Conservation (phyloP, 1,140 invertebrate genomes). For the Dendroctonus valens region DNA sequence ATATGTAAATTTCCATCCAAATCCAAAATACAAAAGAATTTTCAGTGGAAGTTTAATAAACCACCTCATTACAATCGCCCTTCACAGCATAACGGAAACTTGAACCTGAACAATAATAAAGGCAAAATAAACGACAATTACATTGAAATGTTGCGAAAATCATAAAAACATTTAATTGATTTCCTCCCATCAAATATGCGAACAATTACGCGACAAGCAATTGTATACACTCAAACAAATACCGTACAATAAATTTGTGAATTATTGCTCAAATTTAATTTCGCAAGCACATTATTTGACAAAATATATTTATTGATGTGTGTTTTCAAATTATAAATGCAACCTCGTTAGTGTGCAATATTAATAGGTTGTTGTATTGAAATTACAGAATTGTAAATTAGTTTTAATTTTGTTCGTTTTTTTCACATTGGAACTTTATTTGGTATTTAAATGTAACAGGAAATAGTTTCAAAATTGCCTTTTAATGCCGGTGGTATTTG, state of each 20-base stretch:
- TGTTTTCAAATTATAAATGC: conserved; percentile 7
- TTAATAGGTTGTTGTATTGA: conserved; percentile 12
- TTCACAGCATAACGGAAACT: too few species aligned
- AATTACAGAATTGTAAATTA: not conserved
- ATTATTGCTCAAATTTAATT: conserved; percentile 7
- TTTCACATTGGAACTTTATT: too few species aligned
- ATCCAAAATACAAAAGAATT: too few species aligned
- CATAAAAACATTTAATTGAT: not conserved
- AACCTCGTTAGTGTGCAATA: conserved; percentile 6
- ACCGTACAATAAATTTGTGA: conserved; percentile 2
- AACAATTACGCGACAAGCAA: not conserved
- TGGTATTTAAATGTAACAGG: too few species aligned
- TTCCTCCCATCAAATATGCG: not conserved
- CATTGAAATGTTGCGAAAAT: not conserved
- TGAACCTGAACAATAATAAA: too few species aligned
- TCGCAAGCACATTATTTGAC: conserved; percentile 9
- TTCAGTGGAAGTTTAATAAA: too few species aligned
- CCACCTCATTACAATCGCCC: too few species aligned
- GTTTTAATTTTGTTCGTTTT: too few species aligned
- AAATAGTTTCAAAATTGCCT: too few species aligned
- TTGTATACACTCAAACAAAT: conserved; percentile 1
- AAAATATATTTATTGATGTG: conserved; percentile 9
- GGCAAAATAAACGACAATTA: too few species aligned
- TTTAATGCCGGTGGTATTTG: too few species aligned
- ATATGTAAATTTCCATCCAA: too few species aligned